These are phyloP conservation scores for Rostratula benghalensis DNA, from an alignment of 2,113 vertebrate species.

Conservation along the genomic window DNA sequence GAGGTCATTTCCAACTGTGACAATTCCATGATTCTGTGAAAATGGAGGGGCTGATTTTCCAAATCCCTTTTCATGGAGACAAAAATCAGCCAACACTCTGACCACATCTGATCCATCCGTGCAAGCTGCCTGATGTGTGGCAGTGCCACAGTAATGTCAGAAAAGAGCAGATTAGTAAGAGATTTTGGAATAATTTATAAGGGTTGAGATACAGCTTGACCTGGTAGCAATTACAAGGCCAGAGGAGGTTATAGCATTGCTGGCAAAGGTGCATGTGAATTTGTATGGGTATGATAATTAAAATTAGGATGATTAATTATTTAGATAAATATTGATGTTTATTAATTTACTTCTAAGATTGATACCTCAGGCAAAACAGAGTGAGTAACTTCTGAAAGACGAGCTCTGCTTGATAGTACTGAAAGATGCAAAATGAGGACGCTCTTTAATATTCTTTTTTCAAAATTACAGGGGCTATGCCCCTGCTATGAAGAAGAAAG, in stretches of 20 bases:
- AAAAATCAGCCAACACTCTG: not conserved
- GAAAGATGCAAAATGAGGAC: not conserved
- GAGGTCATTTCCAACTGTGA: no score
- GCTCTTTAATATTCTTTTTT: not conserved
- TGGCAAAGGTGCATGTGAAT: not conserved
- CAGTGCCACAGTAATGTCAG: not conserved
- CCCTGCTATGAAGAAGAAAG: not conserved
- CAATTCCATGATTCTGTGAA: no score
- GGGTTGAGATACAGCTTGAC: not conserved
- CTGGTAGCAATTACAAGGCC: not conserved
- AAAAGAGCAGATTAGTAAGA: not conserved
- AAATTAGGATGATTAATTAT: not conserved
- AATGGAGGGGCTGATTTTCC: not conserved
- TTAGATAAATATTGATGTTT: not conserved
- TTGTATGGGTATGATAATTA: not conserved
- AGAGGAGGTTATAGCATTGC: not conserved
- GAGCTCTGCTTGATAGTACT: not conserved
- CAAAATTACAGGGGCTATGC: not conserved
- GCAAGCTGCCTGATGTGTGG: not conserved
- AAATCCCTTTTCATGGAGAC: not conserved
- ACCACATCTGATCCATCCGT: not conserved
- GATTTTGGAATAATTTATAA: not conserved
- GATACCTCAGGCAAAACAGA: not conserved
- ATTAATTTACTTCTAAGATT: not conserved
- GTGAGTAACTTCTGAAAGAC: not conserved